These are phyloP conservation scores for Sebastes cheni DNA, from an alignment of 2,797 vertebrate genomes.

Conservation along the genomic window DNA sequence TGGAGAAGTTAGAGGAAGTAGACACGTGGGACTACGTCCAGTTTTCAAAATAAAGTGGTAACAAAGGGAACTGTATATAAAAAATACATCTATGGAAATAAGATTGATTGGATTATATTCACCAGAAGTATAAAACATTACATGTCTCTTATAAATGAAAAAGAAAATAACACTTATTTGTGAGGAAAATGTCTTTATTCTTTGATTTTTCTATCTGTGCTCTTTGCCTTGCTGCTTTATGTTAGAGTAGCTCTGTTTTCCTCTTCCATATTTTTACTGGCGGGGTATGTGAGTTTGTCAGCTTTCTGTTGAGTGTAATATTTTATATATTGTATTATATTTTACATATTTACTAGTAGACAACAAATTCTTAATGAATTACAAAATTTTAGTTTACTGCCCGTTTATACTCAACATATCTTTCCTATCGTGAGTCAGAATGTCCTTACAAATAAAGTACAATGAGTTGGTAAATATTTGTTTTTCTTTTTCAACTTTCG, in stretches of 20 bases:
- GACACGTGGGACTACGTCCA: rapidly evolving
- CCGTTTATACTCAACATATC: no score
- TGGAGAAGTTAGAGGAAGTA: no score
- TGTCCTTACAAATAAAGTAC: not conserved
- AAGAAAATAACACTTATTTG: no score
- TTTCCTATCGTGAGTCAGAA: not conserved
- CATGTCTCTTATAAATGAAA: no score
- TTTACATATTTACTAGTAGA: not conserved
- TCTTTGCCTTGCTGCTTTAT: not conserved
- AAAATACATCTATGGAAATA: no score
- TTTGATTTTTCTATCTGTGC: not conserved
- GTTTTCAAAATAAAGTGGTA: no score
- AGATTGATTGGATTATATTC: no score
- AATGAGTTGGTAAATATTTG: not conserved
- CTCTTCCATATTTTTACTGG: not conserved
- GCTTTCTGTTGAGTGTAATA: not conserved
- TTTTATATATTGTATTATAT: not conserved
- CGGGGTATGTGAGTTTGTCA: not conserved
- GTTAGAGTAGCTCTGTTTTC: not conserved
- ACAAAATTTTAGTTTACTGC: not conserved
- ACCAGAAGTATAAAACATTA: no score
- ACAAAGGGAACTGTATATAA: no score
- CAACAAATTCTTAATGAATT: not conserved
- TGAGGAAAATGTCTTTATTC: no score
- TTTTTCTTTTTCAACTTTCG: not conserved